Conservation (phyloP, 2,797 vertebrate genomes). For the Hoplostethus mediterraneus region DNA sequence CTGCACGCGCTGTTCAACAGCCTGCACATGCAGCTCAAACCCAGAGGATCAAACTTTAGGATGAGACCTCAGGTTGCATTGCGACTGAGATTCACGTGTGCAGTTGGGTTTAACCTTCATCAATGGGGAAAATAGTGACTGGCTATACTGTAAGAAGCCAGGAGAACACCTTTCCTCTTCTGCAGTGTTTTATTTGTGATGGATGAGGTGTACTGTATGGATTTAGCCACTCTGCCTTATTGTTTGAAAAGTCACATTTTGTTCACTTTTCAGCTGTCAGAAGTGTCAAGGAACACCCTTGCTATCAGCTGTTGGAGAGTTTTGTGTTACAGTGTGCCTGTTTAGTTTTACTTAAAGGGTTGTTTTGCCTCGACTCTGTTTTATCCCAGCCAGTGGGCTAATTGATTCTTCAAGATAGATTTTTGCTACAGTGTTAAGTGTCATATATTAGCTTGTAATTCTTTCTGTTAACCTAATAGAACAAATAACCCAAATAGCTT, state of each 20-base stretch:
- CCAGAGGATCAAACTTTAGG: no score
- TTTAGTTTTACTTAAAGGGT: no score
- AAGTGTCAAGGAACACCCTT: neutral
- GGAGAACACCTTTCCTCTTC: slow-evolving; percentile 4
- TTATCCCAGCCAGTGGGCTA: no score
- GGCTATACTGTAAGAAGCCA: neutral
- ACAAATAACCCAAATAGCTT: no score
- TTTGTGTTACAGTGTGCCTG: no score
- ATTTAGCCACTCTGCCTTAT: neutral
- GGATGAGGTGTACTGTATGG: neutral
- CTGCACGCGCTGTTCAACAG: neutral
- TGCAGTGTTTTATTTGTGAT: slow-evolving; percentile 16
- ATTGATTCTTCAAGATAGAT: no score
- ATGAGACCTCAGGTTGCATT: no score
- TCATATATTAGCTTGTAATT: no score
- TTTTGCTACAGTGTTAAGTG: no score
- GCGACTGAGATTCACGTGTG: neutral
- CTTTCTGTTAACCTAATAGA: no score
- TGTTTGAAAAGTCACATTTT: neutral
- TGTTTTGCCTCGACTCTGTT: no score
- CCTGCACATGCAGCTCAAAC: neutral
- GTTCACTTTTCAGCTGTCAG: neutral
- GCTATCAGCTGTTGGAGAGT: no score
- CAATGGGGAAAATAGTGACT: neutral
- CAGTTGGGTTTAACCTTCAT: neutral